These are phyloP conservation scores for Dendrolimus kikuchii DNA, from an alignment of 1,140 invertebrate genomes.

Conservation along the genomic window DNA sequence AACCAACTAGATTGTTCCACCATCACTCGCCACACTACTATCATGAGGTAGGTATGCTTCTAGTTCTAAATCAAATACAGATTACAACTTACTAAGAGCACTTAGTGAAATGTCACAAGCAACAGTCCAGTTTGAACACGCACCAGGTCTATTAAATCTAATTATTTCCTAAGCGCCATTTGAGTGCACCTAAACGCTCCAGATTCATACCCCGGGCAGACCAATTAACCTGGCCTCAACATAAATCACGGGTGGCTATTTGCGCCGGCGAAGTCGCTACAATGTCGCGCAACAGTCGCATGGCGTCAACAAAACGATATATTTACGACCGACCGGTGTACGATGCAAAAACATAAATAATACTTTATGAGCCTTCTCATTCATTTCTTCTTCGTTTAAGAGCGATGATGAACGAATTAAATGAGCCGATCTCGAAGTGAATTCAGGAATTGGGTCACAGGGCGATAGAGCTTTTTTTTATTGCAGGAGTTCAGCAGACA, in stretches of 20 bases:
- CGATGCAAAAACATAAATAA: slow-evolving; percentile 2
- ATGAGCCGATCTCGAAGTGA: too few relatives aligned
- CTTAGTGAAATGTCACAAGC: too few relatives aligned
- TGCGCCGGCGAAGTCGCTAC: slow-evolving; percentile 2
- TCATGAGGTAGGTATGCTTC: too few relatives aligned
- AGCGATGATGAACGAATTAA: too few relatives aligned
- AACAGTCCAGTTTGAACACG: neutral
- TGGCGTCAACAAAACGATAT: slow-evolving; percentile 9
- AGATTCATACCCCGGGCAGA: slow-evolving; percentile 10
- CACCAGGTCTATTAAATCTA: slow-evolving; percentile 6
- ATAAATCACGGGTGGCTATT: slow-evolving; percentile 9
- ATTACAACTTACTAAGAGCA: too few relatives aligned
- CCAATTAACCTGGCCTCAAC: slow-evolving; percentile 16
- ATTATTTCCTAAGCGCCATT: slow-evolving; percentile 16
- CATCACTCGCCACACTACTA: too few relatives aligned
- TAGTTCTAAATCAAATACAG: too few relatives aligned
- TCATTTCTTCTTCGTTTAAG: neutral
- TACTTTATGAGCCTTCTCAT: slow-evolving; percentile 3
- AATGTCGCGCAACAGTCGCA: slow-evolving; percentile 7
- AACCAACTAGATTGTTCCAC: too few relatives aligned
- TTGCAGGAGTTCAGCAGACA: too few relatives aligned
- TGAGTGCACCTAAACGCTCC: slow-evolving; percentile 4
- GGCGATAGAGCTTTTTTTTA: too few relatives aligned
- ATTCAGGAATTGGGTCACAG: too few relatives aligned
- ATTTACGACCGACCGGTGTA: slow-evolving; percentile 4